These are phyloP conservation scores for Aix galericulata DNA, from an alignment of 2,113 vertebrate species.

Conservation along the genomic window DNA sequence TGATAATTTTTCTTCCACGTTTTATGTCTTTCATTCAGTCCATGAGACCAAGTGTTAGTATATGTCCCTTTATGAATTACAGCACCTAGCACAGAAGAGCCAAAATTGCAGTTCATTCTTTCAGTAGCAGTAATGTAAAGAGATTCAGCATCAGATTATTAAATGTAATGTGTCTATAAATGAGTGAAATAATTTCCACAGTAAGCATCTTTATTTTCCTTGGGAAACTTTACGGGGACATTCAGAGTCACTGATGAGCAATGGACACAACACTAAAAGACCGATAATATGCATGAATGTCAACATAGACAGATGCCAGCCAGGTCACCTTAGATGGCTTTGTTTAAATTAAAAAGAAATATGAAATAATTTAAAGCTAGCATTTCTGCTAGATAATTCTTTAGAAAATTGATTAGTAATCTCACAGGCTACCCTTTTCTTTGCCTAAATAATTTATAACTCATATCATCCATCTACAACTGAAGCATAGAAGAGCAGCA, in stretches of 20 bases:
- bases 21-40: neutral
- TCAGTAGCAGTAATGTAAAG: slow-evolving; percentile 2
- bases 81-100: neutral
- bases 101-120: neutral
- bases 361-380: slow-evolving; percentile 35
- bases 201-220: slow-evolving; percentile 35
- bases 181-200: slow-evolving; percentile 19
- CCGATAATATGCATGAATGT: slow-evolving; percentile 12
- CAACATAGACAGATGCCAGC: slow-evolving; percentile 43
- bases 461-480: neutral
- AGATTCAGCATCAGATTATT: slow-evolving; percentile 18
- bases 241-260: slow-evolving; percentile 16
- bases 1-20: neutral
- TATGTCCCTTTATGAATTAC: neutral
- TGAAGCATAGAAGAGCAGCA: neutral
- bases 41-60: neutral
- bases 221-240: neutral
- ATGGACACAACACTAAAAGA: neutral
- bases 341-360: slow-evolving; percentile 56
- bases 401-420: slow-evolving; percentile 48
- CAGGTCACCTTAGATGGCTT: slow-evolving; percentile 15
- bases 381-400: slow-evolving; percentile 17
- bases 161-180: slow-evolving; percentile 30
- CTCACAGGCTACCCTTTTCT: neutral
- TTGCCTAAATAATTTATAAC: slow-evolving; percentile 32